Base-by-base conservation (phyloP, 2,888 invertebrate species). In the Odontothrips loti region DNA sequence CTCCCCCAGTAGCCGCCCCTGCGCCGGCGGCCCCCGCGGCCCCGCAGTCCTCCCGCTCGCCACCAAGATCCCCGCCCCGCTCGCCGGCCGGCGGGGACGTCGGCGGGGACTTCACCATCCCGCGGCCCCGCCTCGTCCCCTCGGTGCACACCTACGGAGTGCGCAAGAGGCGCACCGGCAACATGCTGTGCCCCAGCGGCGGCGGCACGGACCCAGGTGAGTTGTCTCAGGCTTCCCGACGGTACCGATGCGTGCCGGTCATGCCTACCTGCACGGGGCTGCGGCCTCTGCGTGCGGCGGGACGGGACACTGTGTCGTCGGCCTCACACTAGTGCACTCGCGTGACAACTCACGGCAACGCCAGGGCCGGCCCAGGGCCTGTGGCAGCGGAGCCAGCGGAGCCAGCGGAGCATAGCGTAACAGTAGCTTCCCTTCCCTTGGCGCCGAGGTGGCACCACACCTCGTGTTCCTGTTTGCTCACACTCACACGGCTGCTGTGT, bases 141-240 rank as follows among this genome's bases (percentile, higher is more conserved):
- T 95, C 96, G 81, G 94, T 95, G 83, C 95, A 96, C 88, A 95
- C 95, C 47, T 95, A 95, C 86, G 95, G 95, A 81, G 91, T 92
- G 83, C 90, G 95, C 84, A 93, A 93, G 85, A 89, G 95, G 83
- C 90, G 95, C 84, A 95, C 95, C 75, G 96, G 96, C 15, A 95
- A 95, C 87, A 84, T 84, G 81, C 80, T 83, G 79, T 83, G 82
- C 20, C 84, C 75, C 17, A n/a, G 15, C 20, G 58, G 58, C 58
- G 20, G 4, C 15, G 17, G 15, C 15, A 1, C 58, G 20, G 68
- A 75, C 68, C 11, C 23, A 75, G 68, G 68, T 75, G 68, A 75
- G 68, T 75, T 10, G 3, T 43, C 34, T 11, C 15, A 51, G 1
- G 51, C 51, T 15, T 11, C 51, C 51, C 48, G 48, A 11, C 2